A percentile compares a stretch with the other conserved stretches of the same genome.
These are phyloP conservation scores for Zenarchopterus dispar DNA, from an alignment of 2,797 vertebrate genomes.

Conservation along the genomic window DNA sequence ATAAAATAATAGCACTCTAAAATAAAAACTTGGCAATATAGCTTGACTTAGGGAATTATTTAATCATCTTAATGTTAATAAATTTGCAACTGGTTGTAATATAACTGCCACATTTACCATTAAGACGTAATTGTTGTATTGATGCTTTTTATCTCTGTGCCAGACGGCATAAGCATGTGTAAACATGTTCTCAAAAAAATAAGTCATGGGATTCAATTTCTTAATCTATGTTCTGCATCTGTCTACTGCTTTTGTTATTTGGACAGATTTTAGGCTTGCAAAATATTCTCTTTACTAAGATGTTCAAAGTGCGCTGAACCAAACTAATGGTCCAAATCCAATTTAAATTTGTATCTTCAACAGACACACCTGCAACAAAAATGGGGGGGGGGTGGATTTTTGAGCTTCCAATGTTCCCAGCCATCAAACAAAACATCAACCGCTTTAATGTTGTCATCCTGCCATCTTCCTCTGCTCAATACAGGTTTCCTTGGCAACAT, in stretches of 20 bases:
- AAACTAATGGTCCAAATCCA: conserved; percentile 18
- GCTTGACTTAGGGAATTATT: too few species aligned
- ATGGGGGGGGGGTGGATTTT: too few species aligned
- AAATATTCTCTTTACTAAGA: conserved; percentile 22
- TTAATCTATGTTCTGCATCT: conserved; percentile 12
- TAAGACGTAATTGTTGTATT: too few species aligned
- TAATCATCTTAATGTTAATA: too few species aligned
- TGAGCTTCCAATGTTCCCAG: conserved; percentile 24
- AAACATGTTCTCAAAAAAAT: too few species aligned
- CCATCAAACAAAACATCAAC: conserved; percentile 40
- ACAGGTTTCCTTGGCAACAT: conserved; percentile 49
- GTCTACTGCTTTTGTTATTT: conserved; percentile 17
- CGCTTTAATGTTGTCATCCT: conserved; percentile 41
- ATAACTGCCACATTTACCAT: too few species aligned
- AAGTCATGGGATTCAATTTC: neutral
- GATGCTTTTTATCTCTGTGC: too few species aligned
- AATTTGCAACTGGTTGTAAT: too few species aligned
- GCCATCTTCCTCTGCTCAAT: conserved; percentile 39
- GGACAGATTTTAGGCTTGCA: conserved; percentile 3
- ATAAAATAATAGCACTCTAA: too few species aligned
- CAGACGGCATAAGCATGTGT: too few species aligned
- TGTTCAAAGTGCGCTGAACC: conserved; percentile 10
- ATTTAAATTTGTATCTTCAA: conserved; percentile 35
- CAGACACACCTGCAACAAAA: conserved; percentile 46
- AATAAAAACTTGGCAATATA: too few species aligned